Conservation (phyloP, 2,797 vertebrate genomes). For the Pygocentrus nattereri region DNA sequence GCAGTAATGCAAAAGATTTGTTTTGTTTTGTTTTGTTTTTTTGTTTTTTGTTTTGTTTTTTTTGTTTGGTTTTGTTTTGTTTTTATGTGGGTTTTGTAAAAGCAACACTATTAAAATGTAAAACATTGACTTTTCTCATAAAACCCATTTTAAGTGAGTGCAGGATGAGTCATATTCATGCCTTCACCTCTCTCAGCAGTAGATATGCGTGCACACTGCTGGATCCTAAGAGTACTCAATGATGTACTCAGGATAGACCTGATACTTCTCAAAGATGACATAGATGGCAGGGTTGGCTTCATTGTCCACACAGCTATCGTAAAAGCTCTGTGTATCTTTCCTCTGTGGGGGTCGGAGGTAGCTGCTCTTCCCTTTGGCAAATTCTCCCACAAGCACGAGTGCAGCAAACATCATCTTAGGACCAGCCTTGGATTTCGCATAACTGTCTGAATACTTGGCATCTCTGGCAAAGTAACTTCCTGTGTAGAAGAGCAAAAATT, state of each 20-base stretch:
- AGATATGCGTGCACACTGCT: no score
- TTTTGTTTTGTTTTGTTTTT: background rate
- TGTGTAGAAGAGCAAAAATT: conserved; percentile 57
- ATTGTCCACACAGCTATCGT: conserved; percentile 89
- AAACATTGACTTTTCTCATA: background rate
- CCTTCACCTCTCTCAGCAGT: background rate
- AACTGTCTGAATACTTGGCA: conserved; percentile 86
- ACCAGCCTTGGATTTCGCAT: conserved; percentile 72
- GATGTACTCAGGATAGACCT: conserved; percentile 91
- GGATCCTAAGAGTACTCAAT: conserved; percentile 79
- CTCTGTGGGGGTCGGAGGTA: conserved; percentile 74
- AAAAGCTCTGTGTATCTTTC: conserved; percentile 65
- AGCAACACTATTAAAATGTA: background rate
- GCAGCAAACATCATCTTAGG: conserved; percentile 88
- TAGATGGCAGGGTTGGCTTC: conserved; percentile 85
- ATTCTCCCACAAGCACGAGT: conserved; percentile 88
- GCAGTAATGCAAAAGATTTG: background rate
- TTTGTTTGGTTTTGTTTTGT: background rate
- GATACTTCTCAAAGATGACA: conserved; percentile 91
- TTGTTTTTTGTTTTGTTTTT: background rate
- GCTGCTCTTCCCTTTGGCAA: conserved; percentile 71
- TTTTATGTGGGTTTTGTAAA: background rate
- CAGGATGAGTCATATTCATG: no score
- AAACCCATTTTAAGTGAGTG: background rate
- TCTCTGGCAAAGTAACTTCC: conserved; percentile 94